These are phyloP conservation scores for Catharus minimus DNA, from an alignment of 2,113 vertebrate genomes.

Conservation along the genomic window DNA sequence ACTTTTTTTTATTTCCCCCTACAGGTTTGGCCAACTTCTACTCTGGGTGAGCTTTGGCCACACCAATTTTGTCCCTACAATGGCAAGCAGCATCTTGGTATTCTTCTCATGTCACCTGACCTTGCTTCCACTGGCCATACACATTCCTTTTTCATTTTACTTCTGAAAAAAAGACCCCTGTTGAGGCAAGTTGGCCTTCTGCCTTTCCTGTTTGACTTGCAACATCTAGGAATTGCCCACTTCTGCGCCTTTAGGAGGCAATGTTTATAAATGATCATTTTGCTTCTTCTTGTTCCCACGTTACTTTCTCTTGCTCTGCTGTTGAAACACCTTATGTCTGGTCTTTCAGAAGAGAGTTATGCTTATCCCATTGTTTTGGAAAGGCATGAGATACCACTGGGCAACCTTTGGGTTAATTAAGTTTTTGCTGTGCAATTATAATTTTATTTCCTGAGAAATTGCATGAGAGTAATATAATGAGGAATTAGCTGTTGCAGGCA, in stretches of 20 bases:
- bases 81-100: not conserved
- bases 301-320: not conserved
- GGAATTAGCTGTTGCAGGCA: conserved; percentile 12
- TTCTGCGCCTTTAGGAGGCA: not conserved
- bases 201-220: not conserved
- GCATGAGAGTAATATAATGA: conserved; percentile 36
- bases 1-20: rapidly evolving
- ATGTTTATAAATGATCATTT: not conserved
- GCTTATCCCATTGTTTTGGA: not conserved
- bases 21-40: not conserved
- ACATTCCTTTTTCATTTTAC: not conserved
- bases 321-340: not conserved
- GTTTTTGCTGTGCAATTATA: conserved; percentile 5
- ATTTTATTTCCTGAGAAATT: conserved; percentile 62
- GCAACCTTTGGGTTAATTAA: conserved; percentile 21
- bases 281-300: not conserved
- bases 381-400: not conserved
- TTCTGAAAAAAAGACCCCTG: not conserved
- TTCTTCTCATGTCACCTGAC: not conserved
- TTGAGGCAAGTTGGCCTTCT: not conserved
- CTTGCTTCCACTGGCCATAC: not conserved
- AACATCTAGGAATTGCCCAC: not conserved
- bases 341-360: not conserved
- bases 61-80: not conserved
- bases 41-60: not conserved